phyloP scores from a whole-genome alignment of 2,888 invertebrate species.

The Liposcelis brunnea region DNA sequence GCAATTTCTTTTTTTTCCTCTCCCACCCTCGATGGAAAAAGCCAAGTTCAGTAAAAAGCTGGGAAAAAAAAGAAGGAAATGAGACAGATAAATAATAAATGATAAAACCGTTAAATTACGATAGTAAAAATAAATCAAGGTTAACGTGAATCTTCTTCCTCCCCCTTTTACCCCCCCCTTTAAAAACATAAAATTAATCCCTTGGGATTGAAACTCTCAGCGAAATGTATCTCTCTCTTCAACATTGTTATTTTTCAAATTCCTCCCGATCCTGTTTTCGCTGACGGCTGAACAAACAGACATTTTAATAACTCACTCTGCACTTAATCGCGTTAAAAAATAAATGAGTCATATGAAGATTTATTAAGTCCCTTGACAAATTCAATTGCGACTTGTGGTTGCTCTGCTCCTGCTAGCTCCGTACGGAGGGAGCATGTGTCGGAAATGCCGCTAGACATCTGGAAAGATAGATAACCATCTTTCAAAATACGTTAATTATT shows the following conservation, averaged over 20 bases:
- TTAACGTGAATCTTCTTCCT: neutral
- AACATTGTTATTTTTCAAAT: neutral
- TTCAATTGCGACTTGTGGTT: no score
- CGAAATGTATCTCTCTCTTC: neutral
- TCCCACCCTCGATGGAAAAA: no score
- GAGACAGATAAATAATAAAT: conserved; percentile 2
- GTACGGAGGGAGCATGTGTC: no score
- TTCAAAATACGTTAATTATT: no score
- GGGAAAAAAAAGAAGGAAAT: neutral
- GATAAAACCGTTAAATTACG: neutral
- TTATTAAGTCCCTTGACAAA: no score
- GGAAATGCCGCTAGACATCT: no score
- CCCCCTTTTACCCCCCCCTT: neutral
- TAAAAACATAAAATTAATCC: conserved; percentile 3
- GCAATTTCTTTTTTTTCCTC: no score
- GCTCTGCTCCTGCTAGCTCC: no score
- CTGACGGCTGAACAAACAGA: conserved; percentile 2
- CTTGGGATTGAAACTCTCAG: neutral
- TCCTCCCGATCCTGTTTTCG: neutral
- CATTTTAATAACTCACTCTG: neutral
- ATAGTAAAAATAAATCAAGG: conserved; percentile 3
- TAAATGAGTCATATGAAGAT: no score
- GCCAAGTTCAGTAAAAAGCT: no score
- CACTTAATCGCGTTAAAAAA: no score
- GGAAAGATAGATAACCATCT: no score